Conservation (phyloP, 1,140 invertebrate species). For the Tetraneura akinire region DNA sequence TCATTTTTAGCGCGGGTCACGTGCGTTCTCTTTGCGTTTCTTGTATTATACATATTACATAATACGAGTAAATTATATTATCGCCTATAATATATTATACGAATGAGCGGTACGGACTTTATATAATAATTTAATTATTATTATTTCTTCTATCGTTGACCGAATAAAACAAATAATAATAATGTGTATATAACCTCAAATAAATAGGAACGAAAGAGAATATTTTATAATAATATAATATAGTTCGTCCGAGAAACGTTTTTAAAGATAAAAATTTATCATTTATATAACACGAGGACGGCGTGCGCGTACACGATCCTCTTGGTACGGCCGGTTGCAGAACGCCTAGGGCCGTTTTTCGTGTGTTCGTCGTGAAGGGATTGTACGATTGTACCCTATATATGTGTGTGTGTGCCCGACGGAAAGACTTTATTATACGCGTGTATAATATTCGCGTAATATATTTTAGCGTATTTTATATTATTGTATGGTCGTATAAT, state of each 20-base stretch:
- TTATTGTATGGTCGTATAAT: background rate
- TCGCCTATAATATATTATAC: background rate
- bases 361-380: too few species aligned
- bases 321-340: too few species aligned
- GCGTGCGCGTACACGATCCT: too few species aligned
- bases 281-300: too few species aligned
- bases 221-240: background rate
- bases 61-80: too few species aligned
- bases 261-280: constrained; percentile 15
- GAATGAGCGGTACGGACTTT: background rate
- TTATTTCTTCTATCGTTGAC: constrained; percentile 7
- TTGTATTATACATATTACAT: background rate
- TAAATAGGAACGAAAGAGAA: background rate
- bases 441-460: background rate
- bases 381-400: too few species aligned
- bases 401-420: background rate
- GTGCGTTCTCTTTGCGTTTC: background rate
- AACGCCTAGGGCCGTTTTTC: too few species aligned
- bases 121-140: too few species aligned
- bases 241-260: constrained; percentile 16
- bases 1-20: background rate
- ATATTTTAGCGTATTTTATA: background rate
- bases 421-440: background rate
- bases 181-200: too few species aligned
- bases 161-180: too few species aligned